Evolutionary conservation across 2,113 vertebrate species (phyloP), one percentile per base, ranked within the genome.

Genomic region (Myiozetetes cayanensis): DNA sequence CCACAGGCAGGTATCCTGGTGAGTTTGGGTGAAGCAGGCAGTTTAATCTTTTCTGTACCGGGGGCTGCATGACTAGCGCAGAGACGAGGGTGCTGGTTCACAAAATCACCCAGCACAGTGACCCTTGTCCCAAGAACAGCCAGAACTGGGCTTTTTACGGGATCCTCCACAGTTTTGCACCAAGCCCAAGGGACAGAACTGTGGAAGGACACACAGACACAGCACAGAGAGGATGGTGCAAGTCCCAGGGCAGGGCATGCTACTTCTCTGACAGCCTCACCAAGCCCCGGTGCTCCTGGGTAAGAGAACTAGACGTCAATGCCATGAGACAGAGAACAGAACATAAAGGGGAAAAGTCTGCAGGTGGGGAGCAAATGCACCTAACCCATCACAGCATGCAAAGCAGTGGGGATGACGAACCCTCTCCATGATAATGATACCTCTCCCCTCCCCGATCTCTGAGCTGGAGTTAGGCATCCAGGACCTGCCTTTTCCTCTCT

Each of bases 321-420:
- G 5, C 33, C 4, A 3, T 0, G 0, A 62, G 23, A 62, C 33
- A 87, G 62, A 78, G 28, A 24, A 50, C 0, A 0, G 56, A 82
- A 76, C 3, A 4, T 49, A 50, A 76, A 63, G 70, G 50, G 46
- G 43, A 88, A 86, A 88, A 2, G 37, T 73, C 63, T 83, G 75
- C 37, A 76, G 71, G 78, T 71, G 79, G 72, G 25, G 93, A 71
- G 65, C 53, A 70, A 74, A 78, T 4, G 39, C 1, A 10, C 78
- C 89, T 72, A 66, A 72, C n/a, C 50, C 62, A 30, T 67, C 21
- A 5, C 5, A 41, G 33, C 33, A 90, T 88, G 90, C 78, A 95
- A 93, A 96, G 78, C 24, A 3, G 81, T 1, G 0, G 62, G 33
- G 70, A 72, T 85, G 62, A 82, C 2, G 1, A 92, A 63, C 49